Evolutionary conservation across 2,797 vertebrate species (phyloP), one percentile per base, ranked within the genome.

Genomic region (Allobates femoralis): DNA sequence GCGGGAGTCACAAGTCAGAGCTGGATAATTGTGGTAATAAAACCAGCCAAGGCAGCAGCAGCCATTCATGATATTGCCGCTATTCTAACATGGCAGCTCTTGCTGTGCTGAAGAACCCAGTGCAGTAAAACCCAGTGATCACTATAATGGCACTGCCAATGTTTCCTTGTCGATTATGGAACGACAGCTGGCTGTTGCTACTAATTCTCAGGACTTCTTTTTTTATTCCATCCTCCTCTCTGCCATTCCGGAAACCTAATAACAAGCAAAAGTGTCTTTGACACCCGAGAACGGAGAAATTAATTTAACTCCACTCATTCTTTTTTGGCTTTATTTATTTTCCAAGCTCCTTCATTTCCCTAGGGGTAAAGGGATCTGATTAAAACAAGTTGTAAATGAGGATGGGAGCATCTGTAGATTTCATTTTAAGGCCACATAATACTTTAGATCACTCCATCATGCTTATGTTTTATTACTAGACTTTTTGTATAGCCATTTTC

Each of bases 331-430:
- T 87, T 78, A 90, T 90, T 87, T 88, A 77, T 83, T 84, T 84
- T 79, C 32, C 67, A 77, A 67, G 53, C 28, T 60, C 66, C 58
- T 11, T 73, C 69, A 78, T 53, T 41, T 75, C 86, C 85, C 88
- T 23, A 53, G 69, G 83, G 85, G 86, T 58, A 50, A 80, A 51
- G 28, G 71, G 69, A 85, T 86, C 71, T 87, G 85, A 90, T 86
- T 89, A 90, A 85, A 89, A 84, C 66, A 85, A 79, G 86, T 88
- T 74, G 84, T 86, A 89, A 87, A 86, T 86, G 88, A 84, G 64
- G 53, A 58, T 32, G 32, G 34, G 80, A 77, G 73, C 83, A 50
- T 83, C 69, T 87, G 62, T 32, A 83, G 79, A 51, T 81, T 86
- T 69, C 53, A 89, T 89, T 77, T 37, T 81, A 79, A 83, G 60